Evolutionary conservation across 2,888 invertebrate species (phyloP).

Genomic region (Alloplasta piceator): DNA sequence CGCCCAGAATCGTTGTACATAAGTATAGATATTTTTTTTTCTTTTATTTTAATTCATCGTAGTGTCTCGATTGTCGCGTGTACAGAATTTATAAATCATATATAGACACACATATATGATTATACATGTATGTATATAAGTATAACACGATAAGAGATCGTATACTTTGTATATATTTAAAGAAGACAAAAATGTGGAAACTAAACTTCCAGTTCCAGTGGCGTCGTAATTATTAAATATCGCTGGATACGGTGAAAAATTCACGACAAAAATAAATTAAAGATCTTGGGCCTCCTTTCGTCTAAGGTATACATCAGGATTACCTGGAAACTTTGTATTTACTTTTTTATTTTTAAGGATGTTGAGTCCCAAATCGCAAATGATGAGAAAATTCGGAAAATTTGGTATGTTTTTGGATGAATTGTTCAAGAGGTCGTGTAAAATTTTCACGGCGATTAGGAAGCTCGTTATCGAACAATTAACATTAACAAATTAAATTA

Average conservation of each 20-base stretch:
- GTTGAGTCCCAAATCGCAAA: too few species aligned
- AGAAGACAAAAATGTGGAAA: slow-evolving; percentile 23
- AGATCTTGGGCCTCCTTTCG: slow-evolving; percentile 46
- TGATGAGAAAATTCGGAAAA: too few species aligned
- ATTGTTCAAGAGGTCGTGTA: too few species aligned
- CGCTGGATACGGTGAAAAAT: slow-evolving; percentile 22
- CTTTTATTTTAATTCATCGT: slow-evolving; percentile 65
- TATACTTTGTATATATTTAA: slow-evolving; percentile 64
- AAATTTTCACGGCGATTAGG: too few species aligned
- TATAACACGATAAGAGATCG: slow-evolving; percentile 44
- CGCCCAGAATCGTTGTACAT: slow-evolving; percentile 72
- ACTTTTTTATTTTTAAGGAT: slow-evolving; percentile 44
- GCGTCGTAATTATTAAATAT: slow-evolving; percentile 41
- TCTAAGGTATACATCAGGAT: slow-evolving; percentile 27
- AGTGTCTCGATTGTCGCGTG: slow-evolving; percentile 72
- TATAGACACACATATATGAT: slow-evolving; percentile 69
- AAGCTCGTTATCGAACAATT: too few species aligned
- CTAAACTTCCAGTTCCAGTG: slow-evolving; percentile 10
- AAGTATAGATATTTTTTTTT: slow-evolving; percentile 68
- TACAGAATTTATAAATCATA: slow-evolving; percentile 79
- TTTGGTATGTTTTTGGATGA: too few species aligned
- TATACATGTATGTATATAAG: slow-evolving; percentile 12
- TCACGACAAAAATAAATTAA: neutral
- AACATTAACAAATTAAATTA: too few species aligned
- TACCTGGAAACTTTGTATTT: slow-evolving; percentile 22